Percentiles rank a stretch among this genome's conserved stretches.
Evolutionary conservation across 2,888 invertebrate species (phyloP).

Genomic region (Spodoptera littoralis): DNA sequence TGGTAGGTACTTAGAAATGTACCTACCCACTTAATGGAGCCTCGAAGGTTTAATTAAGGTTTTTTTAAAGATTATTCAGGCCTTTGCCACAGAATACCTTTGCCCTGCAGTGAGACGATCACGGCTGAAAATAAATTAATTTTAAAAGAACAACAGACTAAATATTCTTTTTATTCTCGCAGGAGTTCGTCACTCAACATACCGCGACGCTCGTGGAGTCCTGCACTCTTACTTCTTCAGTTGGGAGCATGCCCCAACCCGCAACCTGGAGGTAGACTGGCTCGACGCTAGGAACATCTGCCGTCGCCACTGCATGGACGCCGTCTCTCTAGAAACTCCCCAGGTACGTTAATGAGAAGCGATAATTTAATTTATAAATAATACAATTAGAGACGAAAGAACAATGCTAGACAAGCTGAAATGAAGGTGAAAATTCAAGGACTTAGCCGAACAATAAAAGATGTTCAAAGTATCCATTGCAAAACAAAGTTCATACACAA

Average conservation of each 20-base stretch:
- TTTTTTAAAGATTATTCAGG: no score
- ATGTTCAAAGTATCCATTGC: slow-evolving; percentile 34
- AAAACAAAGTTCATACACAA: slow-evolving; percentile 7
- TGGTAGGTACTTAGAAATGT: neutral
- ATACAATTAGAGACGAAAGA: neutral
- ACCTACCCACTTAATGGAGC: neutral
- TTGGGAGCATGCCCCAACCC: slow-evolving; percentile 95
- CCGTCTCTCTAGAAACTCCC: slow-evolving; percentile 96
- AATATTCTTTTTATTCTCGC: slow-evolving; percentile 28
- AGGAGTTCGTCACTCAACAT: slow-evolving; percentile 96
- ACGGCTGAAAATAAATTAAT: no score
- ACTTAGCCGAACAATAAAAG: slow-evolving; percentile 18
- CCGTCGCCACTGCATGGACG: slow-evolving; percentile 97
- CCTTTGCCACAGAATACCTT: no score
- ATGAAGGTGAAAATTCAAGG: slow-evolving; percentile 29
- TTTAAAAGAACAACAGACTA: neutral
- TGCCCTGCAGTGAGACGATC: no score
- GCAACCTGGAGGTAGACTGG: slow-evolving; percentile 96
- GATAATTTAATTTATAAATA: neutral
- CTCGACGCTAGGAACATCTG: slow-evolving; percentile 97
- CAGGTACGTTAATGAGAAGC: slow-evolving; percentile 83
- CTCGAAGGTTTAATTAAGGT: no score
- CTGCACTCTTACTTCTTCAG: slow-evolving; percentile 98
- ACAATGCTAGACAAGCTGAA: neutral
- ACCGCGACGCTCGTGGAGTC: slow-evolving; percentile 95